phyloP scores from a whole-genome alignment of 1,140 invertebrate species.

The Atopsyche davidsoni region DNA sequence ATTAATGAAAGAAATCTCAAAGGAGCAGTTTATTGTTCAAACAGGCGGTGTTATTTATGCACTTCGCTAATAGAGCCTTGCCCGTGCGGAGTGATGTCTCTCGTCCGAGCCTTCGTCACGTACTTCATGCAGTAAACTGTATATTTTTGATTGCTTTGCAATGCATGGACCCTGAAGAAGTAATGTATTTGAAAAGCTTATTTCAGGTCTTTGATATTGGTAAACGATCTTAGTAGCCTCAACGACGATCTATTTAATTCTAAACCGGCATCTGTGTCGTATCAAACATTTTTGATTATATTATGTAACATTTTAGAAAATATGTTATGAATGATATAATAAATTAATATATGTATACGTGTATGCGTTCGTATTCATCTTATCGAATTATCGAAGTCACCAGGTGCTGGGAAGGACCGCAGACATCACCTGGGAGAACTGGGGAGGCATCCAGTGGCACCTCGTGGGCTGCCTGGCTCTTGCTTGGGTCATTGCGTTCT shows the following conservation, averaged over 20 bases:
- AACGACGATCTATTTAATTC: no score
- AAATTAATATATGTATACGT: not conserved
- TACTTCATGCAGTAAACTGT: no score
- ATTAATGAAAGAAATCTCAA: constrained; percentile 20
- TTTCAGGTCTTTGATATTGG: no score
- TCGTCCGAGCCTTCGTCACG: no score
- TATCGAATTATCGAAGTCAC: constrained; percentile 47
- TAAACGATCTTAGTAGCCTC: no score
- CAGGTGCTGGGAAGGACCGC: constrained; percentile 53
- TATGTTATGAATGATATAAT: not conserved
- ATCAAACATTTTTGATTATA: no score
- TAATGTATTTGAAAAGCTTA: no score
- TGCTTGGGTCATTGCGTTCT: constrained; percentile 69
- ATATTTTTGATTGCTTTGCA: no score
- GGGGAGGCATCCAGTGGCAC: constrained; percentile 64
- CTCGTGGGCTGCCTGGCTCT: constrained; percentile 63
- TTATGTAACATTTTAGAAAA: not conserved
- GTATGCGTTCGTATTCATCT: constrained; percentile 1
- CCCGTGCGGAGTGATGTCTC: no score
- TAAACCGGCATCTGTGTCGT: no score
- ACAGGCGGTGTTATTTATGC: constrained; percentile 12
- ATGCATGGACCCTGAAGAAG: no score
- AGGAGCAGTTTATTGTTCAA: constrained; percentile 12
- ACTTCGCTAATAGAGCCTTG: no score
- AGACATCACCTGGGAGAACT: constrained; percentile 55